Percentiles rank a stretch among this genome's conserved stretches.
These are phyloP conservation scores for Crotalus adamanteus DNA, from an alignment of 2,797 vertebrate genomes.

Conservation along the genomic window DNA sequence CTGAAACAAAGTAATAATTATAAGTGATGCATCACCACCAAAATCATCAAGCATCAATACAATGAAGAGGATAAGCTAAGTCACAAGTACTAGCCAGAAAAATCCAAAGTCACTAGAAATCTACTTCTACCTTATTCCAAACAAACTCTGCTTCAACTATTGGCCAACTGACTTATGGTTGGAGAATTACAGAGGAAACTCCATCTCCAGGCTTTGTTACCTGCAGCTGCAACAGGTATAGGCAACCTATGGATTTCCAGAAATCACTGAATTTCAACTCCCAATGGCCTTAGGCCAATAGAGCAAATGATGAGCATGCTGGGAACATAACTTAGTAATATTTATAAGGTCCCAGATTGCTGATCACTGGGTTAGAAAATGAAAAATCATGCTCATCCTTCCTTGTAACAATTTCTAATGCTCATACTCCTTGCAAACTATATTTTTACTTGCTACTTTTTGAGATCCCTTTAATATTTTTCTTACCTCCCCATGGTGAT, in stretches of 20 bases:
- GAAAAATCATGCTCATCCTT: not conserved
- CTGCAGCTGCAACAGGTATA: not conserved
- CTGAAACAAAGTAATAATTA: constrained; percentile 63
- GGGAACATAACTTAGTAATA: not conserved
- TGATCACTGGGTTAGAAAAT: not conserved
- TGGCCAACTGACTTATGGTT: not conserved
- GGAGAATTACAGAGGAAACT: not conserved
- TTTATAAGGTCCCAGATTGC: not conserved
- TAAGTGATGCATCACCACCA: not conserved
- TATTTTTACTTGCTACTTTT: not conserved
- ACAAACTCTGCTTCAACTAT: not conserved
- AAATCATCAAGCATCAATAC: not conserved
- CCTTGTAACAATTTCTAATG: not conserved
- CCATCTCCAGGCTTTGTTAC: not conserved
- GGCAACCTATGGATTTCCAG: not conserved
- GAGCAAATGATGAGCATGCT: not conserved
- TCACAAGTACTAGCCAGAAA: not conserved
- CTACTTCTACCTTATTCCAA: not conserved
- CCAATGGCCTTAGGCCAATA: not conserved
- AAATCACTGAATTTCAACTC: not conserved
- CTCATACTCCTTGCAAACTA: not conserved
- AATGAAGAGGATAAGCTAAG: not conserved
- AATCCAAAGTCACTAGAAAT: not conserved
- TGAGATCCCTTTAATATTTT: not conserved
- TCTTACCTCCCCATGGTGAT: constrained; percentile 96